phyloP scores from a whole-genome alignment of 2,888 invertebrate species.

The Nasonia oneida region DNA sequence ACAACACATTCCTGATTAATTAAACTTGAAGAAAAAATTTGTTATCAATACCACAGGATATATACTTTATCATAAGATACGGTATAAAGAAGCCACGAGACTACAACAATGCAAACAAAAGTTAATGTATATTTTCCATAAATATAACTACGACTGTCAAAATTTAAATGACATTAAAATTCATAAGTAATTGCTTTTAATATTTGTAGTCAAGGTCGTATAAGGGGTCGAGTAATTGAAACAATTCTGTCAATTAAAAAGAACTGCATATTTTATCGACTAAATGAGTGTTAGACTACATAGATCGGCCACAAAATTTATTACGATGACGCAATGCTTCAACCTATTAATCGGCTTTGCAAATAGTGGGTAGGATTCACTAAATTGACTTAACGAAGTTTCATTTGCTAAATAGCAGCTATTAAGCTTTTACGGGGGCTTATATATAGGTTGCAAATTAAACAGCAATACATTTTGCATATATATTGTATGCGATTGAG shows the following conservation, averaged over 20 bases:
- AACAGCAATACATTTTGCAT: no score
- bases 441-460: no score
- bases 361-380: background rate
- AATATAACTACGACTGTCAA: background rate
- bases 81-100: background rate
- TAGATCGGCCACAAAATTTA: background rate
- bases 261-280: background rate
- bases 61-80: background rate
- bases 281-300: background rate
- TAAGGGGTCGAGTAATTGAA: background rate
- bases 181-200: background rate
- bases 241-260: background rate
- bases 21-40: background rate
- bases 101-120: background rate
- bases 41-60: constrained; percentile 24
- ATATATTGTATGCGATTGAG: no score
- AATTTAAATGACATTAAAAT: background rate
- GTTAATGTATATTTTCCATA: background rate
- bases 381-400: constrained; percentile 1
- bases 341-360: background rate
- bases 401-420: background rate
- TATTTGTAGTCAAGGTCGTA: background rate
- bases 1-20: background rate
- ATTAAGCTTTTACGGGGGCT: background rate
- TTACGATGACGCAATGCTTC: background rate